Evolutionary conservation across 1,140 invertebrate species (phyloP).

Genomic region (Leptestheria dahalacensis): DNA sequence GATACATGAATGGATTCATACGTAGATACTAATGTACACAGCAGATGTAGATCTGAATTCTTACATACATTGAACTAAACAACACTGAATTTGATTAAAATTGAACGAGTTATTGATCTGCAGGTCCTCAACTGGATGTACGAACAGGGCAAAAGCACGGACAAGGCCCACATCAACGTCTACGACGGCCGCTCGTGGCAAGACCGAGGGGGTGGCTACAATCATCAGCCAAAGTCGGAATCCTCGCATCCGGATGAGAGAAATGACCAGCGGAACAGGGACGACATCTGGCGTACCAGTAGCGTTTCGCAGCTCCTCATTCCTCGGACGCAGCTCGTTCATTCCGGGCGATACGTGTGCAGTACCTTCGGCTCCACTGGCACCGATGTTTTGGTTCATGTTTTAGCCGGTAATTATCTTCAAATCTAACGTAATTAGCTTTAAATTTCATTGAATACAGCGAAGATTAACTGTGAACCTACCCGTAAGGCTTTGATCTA

Average conservation of each 20-base stretch:
- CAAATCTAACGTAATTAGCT: not conserved
- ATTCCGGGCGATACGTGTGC: not conserved
- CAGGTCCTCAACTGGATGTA: not conserved
- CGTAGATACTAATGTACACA: no score
- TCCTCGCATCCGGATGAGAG: no score
- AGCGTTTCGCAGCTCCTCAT: not conserved
- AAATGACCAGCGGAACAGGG: no score
- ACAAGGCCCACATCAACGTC: not conserved
- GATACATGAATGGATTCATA: no score
- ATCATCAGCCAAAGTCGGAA: no score
- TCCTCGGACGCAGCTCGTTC: not conserved
- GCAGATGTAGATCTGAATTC: no score
- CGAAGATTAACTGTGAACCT: no score
- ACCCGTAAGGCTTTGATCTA: no score
- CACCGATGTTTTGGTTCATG: not conserved
- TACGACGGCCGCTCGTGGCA: not conserved
- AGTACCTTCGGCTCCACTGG: not conserved
- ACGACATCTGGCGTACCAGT: not conserved
- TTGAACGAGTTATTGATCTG: not conserved
- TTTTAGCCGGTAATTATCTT: not conserved
- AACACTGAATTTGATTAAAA: not conserved
- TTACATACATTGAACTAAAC: no score
- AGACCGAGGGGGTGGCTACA: not conserved
- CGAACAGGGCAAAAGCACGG: not conserved
- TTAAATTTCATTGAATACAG: no score